Base-by-base conservation (phyloP, 2,113 vertebrate species). In the Actinemys pallida region DNA sequence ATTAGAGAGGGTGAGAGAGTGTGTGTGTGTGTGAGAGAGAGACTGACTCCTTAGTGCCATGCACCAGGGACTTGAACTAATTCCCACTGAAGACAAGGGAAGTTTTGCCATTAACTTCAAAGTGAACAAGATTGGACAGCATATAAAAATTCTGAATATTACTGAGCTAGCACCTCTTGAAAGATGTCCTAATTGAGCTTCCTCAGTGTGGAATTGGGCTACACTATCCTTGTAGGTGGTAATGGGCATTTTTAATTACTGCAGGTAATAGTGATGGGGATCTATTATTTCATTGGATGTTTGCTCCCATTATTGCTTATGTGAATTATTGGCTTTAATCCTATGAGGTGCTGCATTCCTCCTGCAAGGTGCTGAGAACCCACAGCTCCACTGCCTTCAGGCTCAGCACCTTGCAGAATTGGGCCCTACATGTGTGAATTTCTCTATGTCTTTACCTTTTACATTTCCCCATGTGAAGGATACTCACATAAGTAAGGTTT, bases 121-220 rank as follows among this genome's bases (percentile, higher is more conserved):
- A 97, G 80, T 65, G 88, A 42, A 72, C 72, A 45, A 27, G 54
- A 78, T 89, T 87, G 83, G 54, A 31, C 79, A 84, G 90, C 80
- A 29, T n/a, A 52, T 81, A 24, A 81, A 20, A 52, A 50, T 52
- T 81, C 78, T 49, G 78, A 50, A 14, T 80, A 47, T 81, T 50
- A 20, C 35, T 81, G 80, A 81, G 27, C 8, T 81, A 20, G 50
- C 50, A 81, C 22, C 31, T 54, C 78, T 22, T 50, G 49, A 81
- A 81, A 53, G 31, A 53, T 35, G 80, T n/a, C 29, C n/a, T n/a
- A 8, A 81, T 53, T 81, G 9, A 53, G 80, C 49, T 54, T 81
- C 35, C 31, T 54, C 9, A 35, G 17, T 16, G 10, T 53, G 31
- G 47, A 50, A 54, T 22, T 53, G 80, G 47, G 8, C 8, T 52